Percentiles rank a stretch among this genome's conserved stretches.
Evolutionary conservation across 53 echinoderm and acorn worm species (phyloP).

Genomic region (Patiria pectinifera): DNA sequence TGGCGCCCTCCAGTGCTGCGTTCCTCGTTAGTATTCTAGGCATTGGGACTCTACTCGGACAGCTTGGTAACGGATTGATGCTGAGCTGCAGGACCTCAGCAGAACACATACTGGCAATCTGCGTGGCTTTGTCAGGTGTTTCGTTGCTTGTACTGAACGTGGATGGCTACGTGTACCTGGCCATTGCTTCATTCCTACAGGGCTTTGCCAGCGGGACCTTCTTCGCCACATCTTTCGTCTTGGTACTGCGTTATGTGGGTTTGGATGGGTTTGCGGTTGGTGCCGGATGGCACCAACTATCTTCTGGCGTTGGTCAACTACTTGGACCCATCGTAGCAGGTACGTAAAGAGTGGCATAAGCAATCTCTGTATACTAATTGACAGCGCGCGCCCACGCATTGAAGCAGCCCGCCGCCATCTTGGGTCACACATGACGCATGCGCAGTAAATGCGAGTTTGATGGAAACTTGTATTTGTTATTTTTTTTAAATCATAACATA

Average conservation of each 20-base stretch:
- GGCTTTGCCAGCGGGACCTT: background rate
- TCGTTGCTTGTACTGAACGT: background rate
- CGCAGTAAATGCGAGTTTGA: no score
- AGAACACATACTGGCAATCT: background rate
- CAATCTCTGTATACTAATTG: no score
- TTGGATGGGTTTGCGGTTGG: background rate
- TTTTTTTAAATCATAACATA: no score
- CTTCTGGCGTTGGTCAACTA: background rate
- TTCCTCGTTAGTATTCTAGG: constrained; percentile 63
- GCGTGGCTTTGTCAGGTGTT: background rate
- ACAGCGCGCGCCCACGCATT: no score
- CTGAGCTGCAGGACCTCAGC: background rate
- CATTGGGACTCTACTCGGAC: constrained; percentile 53
- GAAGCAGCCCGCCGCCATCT: no score
- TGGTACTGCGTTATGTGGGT: background rate
- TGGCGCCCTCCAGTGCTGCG: constrained; percentile 53
- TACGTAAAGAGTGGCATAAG: background rate
- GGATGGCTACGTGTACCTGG: background rate
- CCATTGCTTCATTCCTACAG: background rate
- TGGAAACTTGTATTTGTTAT: no score
- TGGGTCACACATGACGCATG: no score
- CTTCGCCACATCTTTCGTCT: background rate
- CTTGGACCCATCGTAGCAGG: background rate
- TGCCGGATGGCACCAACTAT: background rate
- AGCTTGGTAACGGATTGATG: constrained; percentile 41